These are phyloP conservation scores for Cephus cinctus DNA, from an alignment of 1,140 invertebrate genomes.

Conservation along the genomic window DNA sequence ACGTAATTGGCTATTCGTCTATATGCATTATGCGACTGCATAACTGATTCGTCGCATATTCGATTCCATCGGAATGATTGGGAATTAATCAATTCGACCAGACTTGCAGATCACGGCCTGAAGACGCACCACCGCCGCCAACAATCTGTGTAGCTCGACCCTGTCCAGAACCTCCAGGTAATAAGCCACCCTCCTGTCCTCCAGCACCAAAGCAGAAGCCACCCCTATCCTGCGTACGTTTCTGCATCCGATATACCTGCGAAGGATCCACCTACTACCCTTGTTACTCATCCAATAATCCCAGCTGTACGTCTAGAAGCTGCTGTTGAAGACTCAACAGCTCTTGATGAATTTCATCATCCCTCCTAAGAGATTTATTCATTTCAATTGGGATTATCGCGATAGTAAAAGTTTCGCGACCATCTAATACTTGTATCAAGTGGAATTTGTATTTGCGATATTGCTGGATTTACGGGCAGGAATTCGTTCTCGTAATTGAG, in stretches of 20 bases:
- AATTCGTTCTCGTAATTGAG: too few relatives aligned
- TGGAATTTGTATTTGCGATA: too few relatives aligned
- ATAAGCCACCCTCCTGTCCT: background rate
- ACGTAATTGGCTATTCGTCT: background rate
- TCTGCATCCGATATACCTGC: conserved; percentile 22
- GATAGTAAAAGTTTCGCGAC: too few relatives aligned
- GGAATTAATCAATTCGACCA: conserved; percentile 10
- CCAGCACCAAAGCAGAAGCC: conserved; percentile 19
- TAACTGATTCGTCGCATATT: background rate
- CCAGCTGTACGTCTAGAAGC: background rate
- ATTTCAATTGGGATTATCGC: too few relatives aligned
- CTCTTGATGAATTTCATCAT: too few relatives aligned
- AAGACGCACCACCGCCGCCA: conserved; percentile 8
- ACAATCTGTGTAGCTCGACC: conserved; percentile 25
- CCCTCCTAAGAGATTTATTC: too few relatives aligned
- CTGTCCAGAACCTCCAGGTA: conserved; percentile 14
- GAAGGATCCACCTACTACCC: conserved; percentile 23
- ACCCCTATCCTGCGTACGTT: conserved; percentile 24
- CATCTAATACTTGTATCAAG: too few relatives aligned
- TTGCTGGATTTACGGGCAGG: conserved; percentile 10
- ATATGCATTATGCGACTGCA: background rate
- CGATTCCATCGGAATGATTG: background rate
- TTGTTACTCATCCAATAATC: conserved; percentile 16
- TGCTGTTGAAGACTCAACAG: too few relatives aligned
- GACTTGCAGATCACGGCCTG: conserved; percentile 21